Evolutionary conservation across 2,113 vertebrate genomes (phyloP).

Genomic region (Symphodus melops): DNA sequence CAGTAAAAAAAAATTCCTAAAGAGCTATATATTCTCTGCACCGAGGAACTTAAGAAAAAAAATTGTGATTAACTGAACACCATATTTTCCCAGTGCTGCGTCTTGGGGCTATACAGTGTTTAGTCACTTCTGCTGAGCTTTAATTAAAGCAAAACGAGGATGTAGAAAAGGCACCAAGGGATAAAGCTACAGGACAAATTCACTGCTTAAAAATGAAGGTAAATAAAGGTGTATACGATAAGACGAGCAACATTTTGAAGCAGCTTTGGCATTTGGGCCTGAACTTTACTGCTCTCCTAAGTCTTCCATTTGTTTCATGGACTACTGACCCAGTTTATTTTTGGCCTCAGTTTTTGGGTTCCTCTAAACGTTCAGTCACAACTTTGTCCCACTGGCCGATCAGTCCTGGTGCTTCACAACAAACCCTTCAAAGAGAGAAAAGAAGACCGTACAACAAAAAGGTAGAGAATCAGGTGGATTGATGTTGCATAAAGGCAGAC

Average conservation of each 20-base stretch:
- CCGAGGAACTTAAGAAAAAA: neutral
- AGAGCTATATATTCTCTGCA: conserved; percentile 2
- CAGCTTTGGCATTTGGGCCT: neutral
- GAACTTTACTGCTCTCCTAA: conserved; percentile 12
- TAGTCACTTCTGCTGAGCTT: conserved; percentile 31
- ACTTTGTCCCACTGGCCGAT: conserved; percentile 22
- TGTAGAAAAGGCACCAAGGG: neutral
- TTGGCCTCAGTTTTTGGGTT: conserved; percentile 23
- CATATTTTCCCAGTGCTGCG: conserved; percentile 20
- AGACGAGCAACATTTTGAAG: neutral
- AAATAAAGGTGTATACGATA: neutral
- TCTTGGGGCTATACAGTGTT: conserved; percentile 9
- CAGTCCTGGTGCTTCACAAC: conserved; percentile 11
- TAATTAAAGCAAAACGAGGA: conserved; percentile 54
- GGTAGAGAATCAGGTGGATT: neutral
- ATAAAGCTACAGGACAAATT: conserved; percentile 20
- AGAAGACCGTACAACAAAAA: conserved; percentile 1
- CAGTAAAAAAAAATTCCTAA: conserved; percentile 37
- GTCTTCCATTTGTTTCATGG: conserved; percentile 16
- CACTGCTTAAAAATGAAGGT: neutral
- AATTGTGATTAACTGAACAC: conserved; percentile 31
- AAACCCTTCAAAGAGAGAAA: neutral
- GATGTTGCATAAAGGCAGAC: conserved; percentile 7
- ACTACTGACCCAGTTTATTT: conserved; percentile 54
- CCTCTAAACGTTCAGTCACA: conserved; percentile 8